Base-by-base conservation (phyloP, 2,113 vertebrate species). In the Kryptolebias marmoratus region DNA sequence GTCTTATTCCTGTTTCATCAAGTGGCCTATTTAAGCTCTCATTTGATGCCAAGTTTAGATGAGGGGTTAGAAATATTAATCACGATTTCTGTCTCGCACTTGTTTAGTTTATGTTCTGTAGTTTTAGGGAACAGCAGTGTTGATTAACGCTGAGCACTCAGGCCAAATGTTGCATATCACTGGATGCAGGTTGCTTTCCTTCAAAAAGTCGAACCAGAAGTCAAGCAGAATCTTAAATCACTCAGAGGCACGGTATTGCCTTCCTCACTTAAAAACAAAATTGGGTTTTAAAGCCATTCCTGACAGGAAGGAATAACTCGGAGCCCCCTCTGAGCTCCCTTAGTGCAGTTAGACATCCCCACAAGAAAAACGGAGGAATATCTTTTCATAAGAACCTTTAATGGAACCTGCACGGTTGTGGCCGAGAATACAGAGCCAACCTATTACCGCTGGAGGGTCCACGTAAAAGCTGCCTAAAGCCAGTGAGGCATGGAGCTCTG, bases 191-290 rank as follows among this genome's bases (percentile, higher is more conserved):
- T 65, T 75, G 8, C 9, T 72, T 73, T 39, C 61, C 59, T 87
- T 71, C 83, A 83, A 75, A 84, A 75, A 68, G 68, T 57, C 60
- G 58, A 66, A 74, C 76, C 66, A 18, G 44, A 32, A 77, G 81
- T 83, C 84, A 87, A 72, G 72, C 70, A 65, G 64, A 53, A 69
- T 71, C 75, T 85, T 87, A 85, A 92, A 90, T 90, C 86, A 83
- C 71, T 76, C 74, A 11, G 67, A 42, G 65, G 67, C 68, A 53
- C 66, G 82, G 88, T 88, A 87, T 83, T 79, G 79, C 89, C 91
- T 22, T 91, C 82, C 83, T 81, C 74, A 66, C 71, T 65, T 71
- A 71, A 85, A 87, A 87, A 93, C 65, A 56, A 82, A 81, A 86
- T 82, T 64, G 80, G 45, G 73, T 56, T 80, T 78, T 77, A 56